These are phyloP conservation scores for Drosophila equinoxialis DNA, from an alignment of 1,140 invertebrate genomes.

Conservation along the genomic window DNA sequence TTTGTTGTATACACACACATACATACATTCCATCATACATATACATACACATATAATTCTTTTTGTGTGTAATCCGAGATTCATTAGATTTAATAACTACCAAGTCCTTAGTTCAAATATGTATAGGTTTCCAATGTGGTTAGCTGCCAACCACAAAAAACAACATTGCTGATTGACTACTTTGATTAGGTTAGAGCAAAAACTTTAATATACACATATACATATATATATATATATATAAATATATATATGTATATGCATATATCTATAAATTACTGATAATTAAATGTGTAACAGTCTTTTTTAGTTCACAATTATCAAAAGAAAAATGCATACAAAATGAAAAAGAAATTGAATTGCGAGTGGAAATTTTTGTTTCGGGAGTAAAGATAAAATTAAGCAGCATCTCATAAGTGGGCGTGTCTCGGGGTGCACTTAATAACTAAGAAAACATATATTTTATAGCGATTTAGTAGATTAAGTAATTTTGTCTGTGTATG, in stretches of 20 bases:
- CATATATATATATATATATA: constrained; percentile 11
- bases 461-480: constrained; percentile 23
- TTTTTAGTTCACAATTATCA: constrained; percentile 73
- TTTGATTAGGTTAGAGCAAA: constrained; percentile 71
- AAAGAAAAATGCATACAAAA: constrained; percentile 29
- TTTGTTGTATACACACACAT: constrained; percentile 19
- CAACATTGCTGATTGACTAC: constrained; percentile 64
- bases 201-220: constrained; percentile 51
- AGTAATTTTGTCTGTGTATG: constrained; percentile 20
- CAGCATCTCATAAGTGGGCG: constrained; percentile 19
- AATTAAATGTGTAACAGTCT: constrained; percentile 79
- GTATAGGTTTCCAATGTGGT: constrained; percentile 70
- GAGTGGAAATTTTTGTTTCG: background rate
- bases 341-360: constrained; percentile 28
- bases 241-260: constrained; percentile 28
- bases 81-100: constrained; percentile 70
- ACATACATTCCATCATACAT: constrained; percentile 15
- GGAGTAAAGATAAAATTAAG: background rate
- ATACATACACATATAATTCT: constrained; percentile 37
- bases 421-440: constrained; percentile 43
- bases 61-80: constrained; percentile 54
- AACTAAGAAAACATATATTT: constrained; percentile 44
- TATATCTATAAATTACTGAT: constrained; percentile 67
- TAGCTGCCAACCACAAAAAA: constrained; percentile 48
- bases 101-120: constrained; percentile 79